These are phyloP conservation scores for Cyclophora punctaria DNA, from an alignment of 2,888 invertebrate species.

Conservation along the genomic window DNA sequence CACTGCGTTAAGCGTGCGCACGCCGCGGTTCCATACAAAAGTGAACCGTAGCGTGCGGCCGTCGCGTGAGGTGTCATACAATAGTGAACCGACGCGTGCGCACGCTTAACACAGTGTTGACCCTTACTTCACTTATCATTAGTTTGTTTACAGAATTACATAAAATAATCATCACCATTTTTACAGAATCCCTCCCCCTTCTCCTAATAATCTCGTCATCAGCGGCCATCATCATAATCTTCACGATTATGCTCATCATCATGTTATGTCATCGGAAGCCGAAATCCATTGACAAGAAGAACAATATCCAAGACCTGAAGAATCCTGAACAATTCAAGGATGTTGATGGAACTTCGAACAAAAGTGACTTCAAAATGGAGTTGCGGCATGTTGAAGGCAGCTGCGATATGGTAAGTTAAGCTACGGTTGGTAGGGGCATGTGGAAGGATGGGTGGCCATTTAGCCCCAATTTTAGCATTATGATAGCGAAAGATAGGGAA, in stretches of 20 bases:
- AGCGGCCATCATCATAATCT: constrained; percentile 84
- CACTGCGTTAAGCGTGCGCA: too few relatives aligned
- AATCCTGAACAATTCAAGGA: constrained; percentile 75
- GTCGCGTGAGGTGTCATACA: too few relatives aligned
- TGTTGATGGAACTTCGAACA: constrained; percentile 91
- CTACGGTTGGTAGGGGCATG: neutral
- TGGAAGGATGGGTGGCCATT: neutral
- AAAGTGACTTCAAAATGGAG: constrained; percentile 93
- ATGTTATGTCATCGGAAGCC: constrained; percentile 80
- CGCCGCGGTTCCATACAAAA: too few relatives aligned
- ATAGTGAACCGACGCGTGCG: too few relatives aligned
- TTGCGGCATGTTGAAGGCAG: constrained; percentile 87
- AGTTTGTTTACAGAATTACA: too few relatives aligned
- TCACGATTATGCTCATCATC: constrained; percentile 86
- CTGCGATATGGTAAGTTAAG: constrained; percentile 78
- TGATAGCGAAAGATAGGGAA: too few relatives aligned
- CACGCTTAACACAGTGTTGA: too few relatives aligned
- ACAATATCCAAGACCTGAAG: constrained; percentile 61
- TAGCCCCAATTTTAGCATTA: neutral
- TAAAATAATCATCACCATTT: neutral
- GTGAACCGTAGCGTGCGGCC: too few relatives aligned
- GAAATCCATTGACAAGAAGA: constrained; percentile 74
- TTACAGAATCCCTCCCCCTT: constrained; percentile 83
- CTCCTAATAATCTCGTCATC: constrained; percentile 84
- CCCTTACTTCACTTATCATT: neutral